Conservation (phyloP, 2,797 vertebrate genomes). For the Molossus molossus region DNA sequence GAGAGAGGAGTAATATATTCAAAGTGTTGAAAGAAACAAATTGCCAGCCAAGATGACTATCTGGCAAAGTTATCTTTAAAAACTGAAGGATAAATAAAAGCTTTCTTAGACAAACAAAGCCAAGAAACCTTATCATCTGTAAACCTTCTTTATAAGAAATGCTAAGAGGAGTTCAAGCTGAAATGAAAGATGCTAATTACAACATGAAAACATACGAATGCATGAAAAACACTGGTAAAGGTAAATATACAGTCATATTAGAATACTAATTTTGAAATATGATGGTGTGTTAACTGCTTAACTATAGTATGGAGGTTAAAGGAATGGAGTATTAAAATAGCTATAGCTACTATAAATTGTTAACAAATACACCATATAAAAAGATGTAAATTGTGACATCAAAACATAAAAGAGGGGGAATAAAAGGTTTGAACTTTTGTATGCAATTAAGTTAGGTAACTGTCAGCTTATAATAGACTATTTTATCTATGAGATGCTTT, state of each 20-base stretch:
- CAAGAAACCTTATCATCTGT: background rate
- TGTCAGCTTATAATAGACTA: background rate
- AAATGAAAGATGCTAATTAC: background rate
- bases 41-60: background rate
- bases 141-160: background rate
- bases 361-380: background rate
- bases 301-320: background rate
- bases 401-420: background rate
- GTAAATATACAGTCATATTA: background rate
- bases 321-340: background rate
- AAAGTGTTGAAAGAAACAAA: background rate
- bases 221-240: background rate
- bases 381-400: background rate
- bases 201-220: background rate
- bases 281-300: background rate
- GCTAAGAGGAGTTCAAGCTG: background rate
- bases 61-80: background rate
- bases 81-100: too few species aligned
- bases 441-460: background rate
- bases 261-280: background rate
- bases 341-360: background rate
- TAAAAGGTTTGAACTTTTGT: background rate
- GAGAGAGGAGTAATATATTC: background rate
- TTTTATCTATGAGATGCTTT: background rate
- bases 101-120: too few species aligned